These are phyloP conservation scores for Patella caerulea DNA, from an alignment of 2,888 invertebrate genomes.

Conservation along the genomic window DNA sequence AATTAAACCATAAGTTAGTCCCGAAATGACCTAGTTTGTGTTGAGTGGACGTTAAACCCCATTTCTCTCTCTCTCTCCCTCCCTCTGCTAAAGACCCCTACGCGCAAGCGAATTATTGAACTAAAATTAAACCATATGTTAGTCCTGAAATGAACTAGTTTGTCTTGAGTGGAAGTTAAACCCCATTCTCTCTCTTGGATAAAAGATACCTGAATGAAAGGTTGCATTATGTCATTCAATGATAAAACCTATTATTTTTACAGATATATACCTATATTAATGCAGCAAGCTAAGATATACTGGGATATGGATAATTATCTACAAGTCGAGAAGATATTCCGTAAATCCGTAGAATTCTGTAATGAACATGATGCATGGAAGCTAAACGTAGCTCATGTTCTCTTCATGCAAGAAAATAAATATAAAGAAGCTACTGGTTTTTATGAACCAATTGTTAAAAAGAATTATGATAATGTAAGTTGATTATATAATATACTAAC, in stretches of 20 bases:
- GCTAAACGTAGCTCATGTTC: constrained; percentile 96
- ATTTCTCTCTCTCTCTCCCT: no score
- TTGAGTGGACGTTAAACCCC: no score
- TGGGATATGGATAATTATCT: constrained; percentile 97
- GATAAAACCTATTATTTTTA: constrained; percentile 23
- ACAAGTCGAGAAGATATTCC: constrained; percentile 96
- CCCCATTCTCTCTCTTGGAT: no score
- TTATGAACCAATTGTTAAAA: constrained; percentile 97
- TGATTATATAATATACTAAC: not conserved
- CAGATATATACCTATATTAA: constrained; percentile 95
- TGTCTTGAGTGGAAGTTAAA: no score
- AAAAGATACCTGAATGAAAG: no score
- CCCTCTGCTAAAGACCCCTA: no score
- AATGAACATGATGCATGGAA: constrained; percentile 98
- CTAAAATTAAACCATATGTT: no score
- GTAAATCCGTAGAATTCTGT: constrained; percentile 97
- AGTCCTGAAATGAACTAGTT: no score
- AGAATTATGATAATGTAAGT: constrained; percentile 84
- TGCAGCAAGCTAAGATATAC: constrained; percentile 99
- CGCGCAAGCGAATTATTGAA: no score
- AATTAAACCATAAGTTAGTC: no score
- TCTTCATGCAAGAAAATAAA: constrained; percentile 99
- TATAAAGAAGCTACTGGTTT: constrained; percentile 98
- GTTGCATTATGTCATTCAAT: no score
- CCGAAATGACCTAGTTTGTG: no score